Conservation (phyloP, 2,888 invertebrate species). For the Didymodactylos carnosus region DNA sequence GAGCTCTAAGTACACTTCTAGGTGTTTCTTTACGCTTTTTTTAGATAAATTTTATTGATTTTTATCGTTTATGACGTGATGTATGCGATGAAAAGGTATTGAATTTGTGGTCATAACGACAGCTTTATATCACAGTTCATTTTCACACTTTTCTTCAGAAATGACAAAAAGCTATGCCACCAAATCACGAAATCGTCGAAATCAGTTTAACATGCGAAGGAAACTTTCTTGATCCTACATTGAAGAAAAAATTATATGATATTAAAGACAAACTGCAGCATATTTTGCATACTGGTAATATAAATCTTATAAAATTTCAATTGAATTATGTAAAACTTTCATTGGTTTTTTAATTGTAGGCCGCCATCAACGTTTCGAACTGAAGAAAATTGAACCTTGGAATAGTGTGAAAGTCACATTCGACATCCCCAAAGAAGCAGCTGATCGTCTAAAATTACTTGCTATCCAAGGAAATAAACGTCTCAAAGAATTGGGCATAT, state of each 20-base stretch:
- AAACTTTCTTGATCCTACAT: conserved; percentile 64
- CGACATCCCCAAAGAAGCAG: conserved; percentile 86
- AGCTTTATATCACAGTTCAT: no score
- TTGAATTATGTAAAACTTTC: conserved; percentile 1
- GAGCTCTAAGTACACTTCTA: no score
- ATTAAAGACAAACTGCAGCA: conserved; percentile 57
- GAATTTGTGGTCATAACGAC: no score
- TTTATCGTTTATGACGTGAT: no score
- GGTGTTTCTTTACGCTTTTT: no score
- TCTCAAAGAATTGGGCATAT: conserved; percentile 70
- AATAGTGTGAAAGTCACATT: conserved; percentile 90
- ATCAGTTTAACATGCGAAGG: conserved; percentile 77
- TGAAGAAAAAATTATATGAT: conserved; percentile 56
- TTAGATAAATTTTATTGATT: no score
- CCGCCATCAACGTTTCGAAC: no score
- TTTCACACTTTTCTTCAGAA: no score
- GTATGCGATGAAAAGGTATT: no score
- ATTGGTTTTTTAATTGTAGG: conserved; percentile 24
- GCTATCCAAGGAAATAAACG: conserved; percentile 67
- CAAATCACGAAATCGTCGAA: conserved; percentile 43
- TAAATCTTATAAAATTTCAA: background rate
- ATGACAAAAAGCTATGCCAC: no score
- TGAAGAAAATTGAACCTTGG: conserved; percentile 81
- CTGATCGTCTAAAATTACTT: conserved; percentile 65
- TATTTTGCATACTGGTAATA: conserved; percentile 54